A percentile compares a stretch with the other conserved stretches of the same genome.
Evolutionary conservation across 2,113 vertebrate species (phyloP).

Genomic region (Tursiops truncatus): DNA sequence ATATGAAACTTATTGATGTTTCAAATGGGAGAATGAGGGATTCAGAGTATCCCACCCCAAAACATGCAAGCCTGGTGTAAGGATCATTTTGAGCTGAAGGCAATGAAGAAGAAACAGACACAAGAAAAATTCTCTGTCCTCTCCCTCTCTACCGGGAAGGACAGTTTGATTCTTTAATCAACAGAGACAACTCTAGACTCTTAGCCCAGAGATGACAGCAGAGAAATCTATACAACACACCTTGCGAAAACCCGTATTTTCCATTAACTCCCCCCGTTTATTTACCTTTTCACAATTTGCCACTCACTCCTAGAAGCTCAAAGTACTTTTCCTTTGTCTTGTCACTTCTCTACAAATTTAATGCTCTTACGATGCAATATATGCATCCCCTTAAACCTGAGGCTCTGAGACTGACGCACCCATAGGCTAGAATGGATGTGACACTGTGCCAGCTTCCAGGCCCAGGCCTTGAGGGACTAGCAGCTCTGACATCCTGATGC

Average conservation of each 20-base stretch:
- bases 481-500: background rate
- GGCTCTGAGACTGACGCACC: background rate
- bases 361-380: background rate
- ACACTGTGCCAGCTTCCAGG: background rate
- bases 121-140: background rate
- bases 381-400: background rate
- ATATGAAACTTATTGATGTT: background rate
- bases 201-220: no score
- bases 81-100: background rate
- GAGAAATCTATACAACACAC: background rate
- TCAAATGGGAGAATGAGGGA: background rate
- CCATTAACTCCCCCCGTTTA: background rate
- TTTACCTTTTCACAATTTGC: background rate
- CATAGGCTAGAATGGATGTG: background rate
- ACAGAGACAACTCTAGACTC: background rate
- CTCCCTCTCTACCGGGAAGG: background rate
- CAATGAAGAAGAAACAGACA: background rate
- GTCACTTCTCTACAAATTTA: background rate
- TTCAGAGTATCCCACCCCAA: background rate
- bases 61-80: background rate
- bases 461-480: background rate
- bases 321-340: background rate
- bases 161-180: background rate
- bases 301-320: background rate
- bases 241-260: background rate